Evolutionary conservation across 2,113 vertebrate genomes (phyloP), one percentile per base, ranked within the genome.

Genomic region (Craseonycteris thonglongyai): DNA sequence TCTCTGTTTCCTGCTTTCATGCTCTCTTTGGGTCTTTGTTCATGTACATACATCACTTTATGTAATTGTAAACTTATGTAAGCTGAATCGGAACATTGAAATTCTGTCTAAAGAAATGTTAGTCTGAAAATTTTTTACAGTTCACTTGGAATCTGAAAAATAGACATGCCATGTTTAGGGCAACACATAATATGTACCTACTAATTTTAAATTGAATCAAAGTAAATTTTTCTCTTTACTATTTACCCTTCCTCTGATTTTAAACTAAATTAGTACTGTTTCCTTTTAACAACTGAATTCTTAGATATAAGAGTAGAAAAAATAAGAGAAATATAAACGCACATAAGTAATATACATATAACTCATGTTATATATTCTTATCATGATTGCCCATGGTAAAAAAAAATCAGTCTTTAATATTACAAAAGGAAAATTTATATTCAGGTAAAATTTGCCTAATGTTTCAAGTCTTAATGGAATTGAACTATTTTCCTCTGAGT

Each of bases 401-500:
- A 85, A 30, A 5, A 4, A 51, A n/a, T 68, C 0, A 68, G 72
- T n/a, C 51, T 40, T 74, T 86, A 47, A 15, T 94, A 56, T 87
- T 65, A 45, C 78, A 54, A 30, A 51, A 59, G 71, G 45, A n/a
- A 72, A 0, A 94, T 51, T 13, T 40, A 71, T 54, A 84, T 78
- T 49, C 66, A 94, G 58, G 71, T 74, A 81, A 95, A 11, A 88
- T 93, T 97, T 88, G n/a, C 33, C 22, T 83, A 18, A 63, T 71
- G 92, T 92, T 90, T 91, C 95, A 91, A 61, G 14, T 94, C 92
- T 90, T 87, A 93, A 69, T 96, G 95, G 93, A 94, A 96, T 66
- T 18, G 35, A 65, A 65, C 68, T 94, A 51, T 95, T 93, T 92
- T 95, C n/a, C 90, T 96, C 35, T 96, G 94, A 95, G 97, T 94